These are phyloP conservation scores for Haliclona indistincta DNA, from an alignment of 37 sponge, comb jelly and placozoan species.

Conservation along the genomic window DNA sequence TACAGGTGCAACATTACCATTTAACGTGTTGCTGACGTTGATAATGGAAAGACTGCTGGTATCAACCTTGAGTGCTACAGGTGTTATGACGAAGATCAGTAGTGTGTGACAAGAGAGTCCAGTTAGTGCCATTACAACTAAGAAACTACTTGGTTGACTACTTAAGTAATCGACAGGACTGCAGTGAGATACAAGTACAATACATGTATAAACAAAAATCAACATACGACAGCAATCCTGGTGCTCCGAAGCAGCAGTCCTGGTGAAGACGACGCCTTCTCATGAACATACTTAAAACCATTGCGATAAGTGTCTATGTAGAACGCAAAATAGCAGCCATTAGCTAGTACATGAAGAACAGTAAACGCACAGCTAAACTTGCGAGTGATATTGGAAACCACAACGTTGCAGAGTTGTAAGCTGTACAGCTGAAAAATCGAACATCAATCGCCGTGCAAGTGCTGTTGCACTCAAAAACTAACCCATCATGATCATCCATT, in stretches of 20 bases:
- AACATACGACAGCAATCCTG: neutral
- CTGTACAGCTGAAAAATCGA: too few relatives aligned
- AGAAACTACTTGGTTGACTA: neutral
- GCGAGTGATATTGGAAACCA: too few relatives aligned
- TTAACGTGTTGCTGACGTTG: too few relatives aligned
- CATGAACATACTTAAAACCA: too few relatives aligned
- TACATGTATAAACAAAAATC: neutral
- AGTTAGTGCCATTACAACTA: neutral
- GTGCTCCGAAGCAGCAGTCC: neutral
- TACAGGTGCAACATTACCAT: neutral
- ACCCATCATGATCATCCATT: too few relatives aligned
- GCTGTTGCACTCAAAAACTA: too few relatives aligned
- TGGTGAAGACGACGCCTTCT: neutral
- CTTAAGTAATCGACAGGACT: neutral
- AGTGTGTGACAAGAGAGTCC: neutral
- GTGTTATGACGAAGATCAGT: neutral
- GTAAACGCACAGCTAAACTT: too few relatives aligned
- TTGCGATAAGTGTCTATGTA: too few relatives aligned
- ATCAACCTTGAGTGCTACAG: neutral
- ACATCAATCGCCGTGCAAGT: too few relatives aligned
- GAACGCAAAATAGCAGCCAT: too few relatives aligned
- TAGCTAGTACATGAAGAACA: too few relatives aligned
- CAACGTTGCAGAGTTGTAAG: too few relatives aligned
- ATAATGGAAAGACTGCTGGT: neutral
- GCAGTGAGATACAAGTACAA: neutral